These are phyloP conservation scores for Spodoptera littoralis DNA, from an alignment of 2,888 invertebrate species.

Conservation along the genomic window DNA sequence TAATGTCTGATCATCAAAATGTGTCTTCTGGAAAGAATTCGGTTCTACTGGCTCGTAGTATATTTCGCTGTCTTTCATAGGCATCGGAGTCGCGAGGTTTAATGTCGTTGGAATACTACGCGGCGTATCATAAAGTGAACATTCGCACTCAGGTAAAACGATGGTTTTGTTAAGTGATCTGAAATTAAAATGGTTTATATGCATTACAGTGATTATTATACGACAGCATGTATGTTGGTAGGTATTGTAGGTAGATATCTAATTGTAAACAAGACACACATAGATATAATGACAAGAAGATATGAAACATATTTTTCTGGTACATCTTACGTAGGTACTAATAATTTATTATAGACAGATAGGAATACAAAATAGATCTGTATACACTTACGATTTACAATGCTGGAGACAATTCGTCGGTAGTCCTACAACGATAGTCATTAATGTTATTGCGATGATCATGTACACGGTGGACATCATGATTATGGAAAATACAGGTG, in stretches of 20 bases:
- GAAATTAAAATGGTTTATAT: slow-evolving; percentile 27
- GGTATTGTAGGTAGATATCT: no score
- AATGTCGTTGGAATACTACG: slow-evolving; percentile 2
- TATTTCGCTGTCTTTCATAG: slow-evolving; percentile 18
- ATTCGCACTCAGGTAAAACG: slow-evolving; percentile 32
- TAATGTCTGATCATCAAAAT: slow-evolving; percentile 12
- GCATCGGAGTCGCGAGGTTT: background rate
- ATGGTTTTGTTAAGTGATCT: slow-evolving; percentile 28
- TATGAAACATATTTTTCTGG: no score
- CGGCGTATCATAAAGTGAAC: slow-evolving; percentile 14
- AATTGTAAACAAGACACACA: no score
- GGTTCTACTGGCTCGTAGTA: slow-evolving; percentile 15
- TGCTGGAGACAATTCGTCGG: slow-evolving; percentile 31
- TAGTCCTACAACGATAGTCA: slow-evolving; percentile 24
- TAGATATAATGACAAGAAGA: no score
- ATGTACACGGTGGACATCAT: slow-evolving; percentile 36
- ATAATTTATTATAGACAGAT: no score
- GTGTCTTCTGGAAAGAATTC: background rate
- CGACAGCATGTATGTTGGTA: no score
- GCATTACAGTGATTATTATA: no score
- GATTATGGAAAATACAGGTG: slow-evolving; percentile 25
- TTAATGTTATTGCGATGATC: slow-evolving; percentile 25
- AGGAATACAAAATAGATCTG: no score
- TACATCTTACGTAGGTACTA: no score
- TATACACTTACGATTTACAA: slow-evolving; percentile 48